Conservation (phyloP, 2,113 vertebrate genomes). For the Salvelinus alpinus region DNA sequence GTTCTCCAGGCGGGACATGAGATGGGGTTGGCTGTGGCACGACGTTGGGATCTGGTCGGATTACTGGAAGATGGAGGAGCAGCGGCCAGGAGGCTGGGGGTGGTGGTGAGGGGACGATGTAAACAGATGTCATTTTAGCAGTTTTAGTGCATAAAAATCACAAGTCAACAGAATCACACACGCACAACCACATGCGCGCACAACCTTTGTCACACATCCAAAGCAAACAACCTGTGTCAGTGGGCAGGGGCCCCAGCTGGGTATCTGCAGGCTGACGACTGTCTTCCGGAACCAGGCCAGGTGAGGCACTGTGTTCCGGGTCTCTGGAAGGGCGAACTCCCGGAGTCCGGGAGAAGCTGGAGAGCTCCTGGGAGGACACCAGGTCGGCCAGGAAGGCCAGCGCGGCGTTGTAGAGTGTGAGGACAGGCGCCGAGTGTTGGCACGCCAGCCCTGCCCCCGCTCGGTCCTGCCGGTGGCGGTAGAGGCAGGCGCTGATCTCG, state of each 20-base stretch:
- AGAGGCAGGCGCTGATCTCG: conserved; percentile 82
- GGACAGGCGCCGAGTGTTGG: conserved; percentile 78
- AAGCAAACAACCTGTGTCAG: conserved; percentile 66
- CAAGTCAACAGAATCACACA: neutral
- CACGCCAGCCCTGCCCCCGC: conserved; percentile 64
- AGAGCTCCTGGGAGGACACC: conserved; percentile 78
- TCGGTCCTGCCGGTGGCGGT: conserved; percentile 77
- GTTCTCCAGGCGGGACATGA: conserved; percentile 85
- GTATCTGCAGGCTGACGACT: conserved; percentile 86
- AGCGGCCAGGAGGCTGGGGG: conserved; percentile 81
- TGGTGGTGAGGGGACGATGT: neutral
- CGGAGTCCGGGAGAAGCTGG: conserved; percentile 86
- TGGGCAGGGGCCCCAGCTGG: conserved; percentile 78
- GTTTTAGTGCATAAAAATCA: too few relatives aligned
- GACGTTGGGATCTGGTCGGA: conserved; percentile 81
- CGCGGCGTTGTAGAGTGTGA: conserved; percentile 85
- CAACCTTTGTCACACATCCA: neutral
- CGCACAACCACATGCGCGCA: neutral
- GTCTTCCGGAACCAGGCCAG: conserved; percentile 83
- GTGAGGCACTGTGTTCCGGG: conserved; percentile 79
- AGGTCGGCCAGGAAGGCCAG: conserved; percentile 79
- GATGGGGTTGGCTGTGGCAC: conserved; percentile 75
- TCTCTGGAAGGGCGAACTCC: conserved; percentile 81
- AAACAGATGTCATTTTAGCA: too few relatives aligned
- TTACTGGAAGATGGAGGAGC: conserved; percentile 77